These are phyloP conservation scores for Catocala sponsa DNA, from an alignment of 2,888 invertebrate genomes.

Conservation along the genomic window DNA sequence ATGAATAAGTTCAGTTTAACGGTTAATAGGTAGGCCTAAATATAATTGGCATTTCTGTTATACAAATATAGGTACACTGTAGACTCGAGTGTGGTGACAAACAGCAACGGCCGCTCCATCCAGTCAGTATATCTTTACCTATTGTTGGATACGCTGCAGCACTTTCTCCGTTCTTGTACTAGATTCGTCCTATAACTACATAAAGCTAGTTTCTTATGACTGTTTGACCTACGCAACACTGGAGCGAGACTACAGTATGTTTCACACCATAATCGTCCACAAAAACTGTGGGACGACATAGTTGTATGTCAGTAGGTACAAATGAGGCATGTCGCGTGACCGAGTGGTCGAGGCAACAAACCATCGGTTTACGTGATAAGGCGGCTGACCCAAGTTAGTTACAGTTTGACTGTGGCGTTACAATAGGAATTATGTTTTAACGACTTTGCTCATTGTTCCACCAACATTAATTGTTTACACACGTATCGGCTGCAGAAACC, in stretches of 20 bases:
- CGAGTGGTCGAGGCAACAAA: conserved; percentile 58
- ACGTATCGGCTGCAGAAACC: conserved; percentile 55
- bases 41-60: no score
- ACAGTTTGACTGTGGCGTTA: conserved; percentile 55
- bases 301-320: conserved; percentile 51
- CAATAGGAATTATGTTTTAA: conserved; percentile 65
- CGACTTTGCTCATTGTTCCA: conserved; percentile 64
- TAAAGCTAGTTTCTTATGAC: no score
- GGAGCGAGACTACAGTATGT: not conserved
- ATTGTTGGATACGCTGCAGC: no score
- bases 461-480: conserved; percentile 61
- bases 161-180: no score
- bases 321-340: conserved; percentile 64
- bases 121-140: no score
- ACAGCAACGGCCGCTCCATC: no score
- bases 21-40: no score
- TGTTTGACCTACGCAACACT: no score
- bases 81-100: no score
- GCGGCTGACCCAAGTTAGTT: conserved; percentile 46
- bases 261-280: conserved; percentile 4
- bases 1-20: no score
- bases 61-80: no score
- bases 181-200: no score
- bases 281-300: conserved; percentile 34
- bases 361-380: conserved; percentile 66